These are phyloP conservation scores for Gerosis bhagava DNA, from an alignment of 2,888 invertebrate genomes.

Conservation along the genomic window DNA sequence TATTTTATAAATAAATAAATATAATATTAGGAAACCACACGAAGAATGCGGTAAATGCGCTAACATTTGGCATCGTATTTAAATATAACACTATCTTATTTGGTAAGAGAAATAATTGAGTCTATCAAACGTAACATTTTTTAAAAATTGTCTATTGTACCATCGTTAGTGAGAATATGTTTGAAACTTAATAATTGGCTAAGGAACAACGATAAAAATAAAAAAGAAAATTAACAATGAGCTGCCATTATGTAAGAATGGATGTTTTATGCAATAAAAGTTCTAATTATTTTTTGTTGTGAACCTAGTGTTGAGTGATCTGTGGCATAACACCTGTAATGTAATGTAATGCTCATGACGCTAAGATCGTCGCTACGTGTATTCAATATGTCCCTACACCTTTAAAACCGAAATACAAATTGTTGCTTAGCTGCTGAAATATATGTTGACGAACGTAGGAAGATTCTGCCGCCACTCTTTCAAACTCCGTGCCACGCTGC, in stretches of 20 bases:
- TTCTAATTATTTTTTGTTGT: neutral
- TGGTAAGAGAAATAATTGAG: slow-evolving; percentile 31
- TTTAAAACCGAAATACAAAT: no score
- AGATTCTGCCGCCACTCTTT: no score
- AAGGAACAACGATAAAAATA: slow-evolving; percentile 22
- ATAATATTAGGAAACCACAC: slow-evolving; percentile 34
- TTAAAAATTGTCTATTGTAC: slow-evolving; percentile 35
- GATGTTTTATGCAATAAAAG: slow-evolving; percentile 12
- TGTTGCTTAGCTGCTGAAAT: no score
- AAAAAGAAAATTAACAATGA: slow-evolving; percentile 16
- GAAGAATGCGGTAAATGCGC: slow-evolving; percentile 52
- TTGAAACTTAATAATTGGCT: slow-evolving; percentile 16
- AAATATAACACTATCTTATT: slow-evolving; percentile 28
- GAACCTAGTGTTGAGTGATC: no score
- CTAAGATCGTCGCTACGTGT: no score
- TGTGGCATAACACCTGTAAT: no score
- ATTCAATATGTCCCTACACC: no score
- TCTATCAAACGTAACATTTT: slow-evolving; percentile 34
- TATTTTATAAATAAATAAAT: slow-evolving; percentile 37
- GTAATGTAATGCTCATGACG: no score
- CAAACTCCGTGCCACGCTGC: no score
- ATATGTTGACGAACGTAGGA: no score
- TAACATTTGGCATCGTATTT: slow-evolving; percentile 54
- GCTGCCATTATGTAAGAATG: slow-evolving; percentile 7
- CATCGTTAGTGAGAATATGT: slow-evolving; percentile 14